Evolutionary conservation across 2,888 invertebrate genomes (phyloP).

Genomic region (Oscheius sp.): DNA sequence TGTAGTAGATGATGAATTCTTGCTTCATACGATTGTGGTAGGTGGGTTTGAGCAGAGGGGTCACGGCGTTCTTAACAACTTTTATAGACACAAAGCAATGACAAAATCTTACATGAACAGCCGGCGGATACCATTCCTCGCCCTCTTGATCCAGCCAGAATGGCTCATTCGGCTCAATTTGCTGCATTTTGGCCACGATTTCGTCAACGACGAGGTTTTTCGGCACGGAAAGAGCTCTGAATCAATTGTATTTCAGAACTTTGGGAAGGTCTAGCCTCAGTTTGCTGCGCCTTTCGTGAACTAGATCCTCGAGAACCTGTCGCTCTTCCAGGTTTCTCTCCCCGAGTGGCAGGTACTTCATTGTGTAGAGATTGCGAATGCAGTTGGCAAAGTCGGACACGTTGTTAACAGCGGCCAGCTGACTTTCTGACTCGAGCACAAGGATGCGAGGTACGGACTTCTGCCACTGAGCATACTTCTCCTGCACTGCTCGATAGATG

Average conservation of each 20-base stretch:
- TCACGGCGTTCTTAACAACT: conserved; percentile 10
- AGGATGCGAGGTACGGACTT: not conserved
- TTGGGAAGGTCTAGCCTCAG: not conserved
- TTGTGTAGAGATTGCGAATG: conserved; percentile 16
- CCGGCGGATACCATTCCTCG: conserved; percentile 30
- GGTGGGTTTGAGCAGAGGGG: not conserved
- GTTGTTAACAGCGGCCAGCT: conserved; percentile 19
- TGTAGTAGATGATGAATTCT: conserved; percentile 25
- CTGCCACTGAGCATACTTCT: conserved; percentile 2
- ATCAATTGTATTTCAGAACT: not conserved
- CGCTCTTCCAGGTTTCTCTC: conserved; percentile 12
- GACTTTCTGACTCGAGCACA: not conserved
- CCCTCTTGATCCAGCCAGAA: conserved; percentile 19
- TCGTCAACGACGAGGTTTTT: not conserved
- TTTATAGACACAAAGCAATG: not conserved
- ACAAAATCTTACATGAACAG: conserved; percentile 2
- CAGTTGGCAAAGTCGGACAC: conserved; percentile 14
- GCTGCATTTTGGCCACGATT: conserved; percentile 12
- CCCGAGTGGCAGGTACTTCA: conserved; percentile 11
- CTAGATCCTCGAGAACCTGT: not conserved
- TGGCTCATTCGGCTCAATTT: conserved; percentile 8
- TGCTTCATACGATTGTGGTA: conserved; percentile 1
- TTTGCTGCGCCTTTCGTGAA: not conserved
- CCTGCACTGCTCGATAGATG: not conserved
- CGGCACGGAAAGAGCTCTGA: not conserved